Conservation (phyloP, 2,888 invertebrate genomes). For the Perizoma affinitatum region DNA sequence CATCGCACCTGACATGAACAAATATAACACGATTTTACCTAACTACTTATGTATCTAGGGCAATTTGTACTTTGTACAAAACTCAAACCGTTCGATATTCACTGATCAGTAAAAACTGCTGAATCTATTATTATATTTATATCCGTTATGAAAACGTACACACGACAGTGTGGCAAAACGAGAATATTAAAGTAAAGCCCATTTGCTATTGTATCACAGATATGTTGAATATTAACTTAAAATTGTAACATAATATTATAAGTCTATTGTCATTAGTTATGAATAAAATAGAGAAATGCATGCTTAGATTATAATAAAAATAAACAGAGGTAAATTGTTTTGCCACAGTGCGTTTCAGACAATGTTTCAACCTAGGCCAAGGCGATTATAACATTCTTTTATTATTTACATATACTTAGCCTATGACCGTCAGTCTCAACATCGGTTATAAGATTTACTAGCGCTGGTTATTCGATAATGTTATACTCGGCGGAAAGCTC, state of each 20-base stretch:
- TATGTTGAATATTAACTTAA: slow-evolving; percentile 71
- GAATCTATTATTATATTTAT: slow-evolving; percentile 59
- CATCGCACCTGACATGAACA: slow-evolving; percentile 71
- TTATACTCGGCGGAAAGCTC: slow-evolving; percentile 71
- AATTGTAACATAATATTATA: slow-evolving; percentile 48
- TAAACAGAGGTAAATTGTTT: slow-evolving; percentile 60
- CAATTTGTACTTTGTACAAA: slow-evolving; percentile 85
- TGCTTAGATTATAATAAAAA: slow-evolving; percentile 40
- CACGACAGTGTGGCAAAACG: slow-evolving; percentile 73
- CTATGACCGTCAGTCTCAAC: slow-evolving; percentile 83
- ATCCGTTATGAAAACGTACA: slow-evolving; percentile 42
- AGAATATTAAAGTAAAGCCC: slow-evolving; percentile 60
- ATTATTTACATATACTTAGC: slow-evolving; percentile 83
- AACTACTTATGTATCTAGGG: slow-evolving; percentile 83
- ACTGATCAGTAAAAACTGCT: slow-evolving; percentile 70
- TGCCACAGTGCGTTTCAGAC: slow-evolving; percentile 73
- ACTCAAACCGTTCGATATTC: slow-evolving; percentile 69
- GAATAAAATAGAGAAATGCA: slow-evolving; percentile 48
- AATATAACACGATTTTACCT: slow-evolving; percentile 77
- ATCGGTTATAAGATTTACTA: slow-evolving; percentile 74
- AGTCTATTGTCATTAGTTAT: slow-evolving; percentile 58
- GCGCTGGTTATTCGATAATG: slow-evolving; percentile 72
- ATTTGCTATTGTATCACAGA: slow-evolving; percentile 81
- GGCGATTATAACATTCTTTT: slow-evolving; percentile 81
- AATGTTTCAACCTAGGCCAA: slow-evolving; percentile 80